Percentiles rank a stretch among this genome's conserved stretches.
These are phyloP conservation scores for Emydura subglobosa DNA, from an alignment of 2,113 vertebrate genomes.

Conservation along the genomic window DNA sequence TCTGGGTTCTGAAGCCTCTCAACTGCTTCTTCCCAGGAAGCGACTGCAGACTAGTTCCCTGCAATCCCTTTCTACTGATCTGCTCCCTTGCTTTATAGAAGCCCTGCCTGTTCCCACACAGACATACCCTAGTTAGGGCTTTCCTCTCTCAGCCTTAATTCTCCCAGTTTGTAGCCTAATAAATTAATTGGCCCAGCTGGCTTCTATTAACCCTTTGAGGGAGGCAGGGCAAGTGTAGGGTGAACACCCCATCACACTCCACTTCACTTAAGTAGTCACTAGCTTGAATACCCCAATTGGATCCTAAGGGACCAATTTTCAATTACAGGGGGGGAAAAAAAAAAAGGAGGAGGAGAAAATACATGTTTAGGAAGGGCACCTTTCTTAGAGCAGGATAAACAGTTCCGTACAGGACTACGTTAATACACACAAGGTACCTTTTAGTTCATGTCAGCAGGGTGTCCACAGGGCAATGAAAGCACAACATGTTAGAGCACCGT, in stretches of 20 bases:
- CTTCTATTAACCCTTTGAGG: background rate
- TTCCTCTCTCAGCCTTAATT: background rate
- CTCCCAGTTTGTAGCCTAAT: background rate
- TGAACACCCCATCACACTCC: background rate
- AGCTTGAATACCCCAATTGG: background rate
- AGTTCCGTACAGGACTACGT: background rate
- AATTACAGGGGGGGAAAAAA: background rate
- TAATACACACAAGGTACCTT: background rate
- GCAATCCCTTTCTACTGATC: background rate
- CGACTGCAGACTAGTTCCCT: background rate
- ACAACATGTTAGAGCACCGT: background rate
- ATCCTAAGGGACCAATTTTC: background rate
- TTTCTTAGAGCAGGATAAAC: background rate
- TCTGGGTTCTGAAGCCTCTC: background rate
- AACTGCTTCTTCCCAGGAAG: background rate
- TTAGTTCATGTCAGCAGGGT: background rate
- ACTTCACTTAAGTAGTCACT: background rate
- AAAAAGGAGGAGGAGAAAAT: background rate
- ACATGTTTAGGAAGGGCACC: background rate
- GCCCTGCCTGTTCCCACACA: background rate
- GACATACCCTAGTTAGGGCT: background rate
- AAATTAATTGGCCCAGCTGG: background rate
- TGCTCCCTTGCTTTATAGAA: background rate
- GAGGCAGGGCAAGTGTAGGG: background rate
- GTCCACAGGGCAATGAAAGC: background rate